A percentile compares a stretch with the other conserved stretches of the same genome.
These are phyloP conservation scores for Centropus bengalensis DNA, from an alignment of 2,113 vertebrate genomes.

Conservation along the genomic window DNA sequence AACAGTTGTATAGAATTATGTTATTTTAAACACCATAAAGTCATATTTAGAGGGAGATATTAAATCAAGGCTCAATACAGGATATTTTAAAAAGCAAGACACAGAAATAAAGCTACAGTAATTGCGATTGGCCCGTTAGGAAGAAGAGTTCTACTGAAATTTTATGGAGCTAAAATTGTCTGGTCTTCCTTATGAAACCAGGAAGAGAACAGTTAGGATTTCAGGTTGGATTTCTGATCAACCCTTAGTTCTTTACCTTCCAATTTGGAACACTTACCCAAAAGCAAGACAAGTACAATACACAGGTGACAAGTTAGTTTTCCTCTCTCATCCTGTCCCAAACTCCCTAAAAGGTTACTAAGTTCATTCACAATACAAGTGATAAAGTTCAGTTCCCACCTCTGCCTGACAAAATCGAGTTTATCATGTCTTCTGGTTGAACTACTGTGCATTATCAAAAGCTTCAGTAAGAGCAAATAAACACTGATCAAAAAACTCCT, in stretches of 20 bases:
- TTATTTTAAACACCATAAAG: background rate
- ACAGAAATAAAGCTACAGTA: background rate
- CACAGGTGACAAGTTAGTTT: background rate
- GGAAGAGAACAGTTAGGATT: background rate
- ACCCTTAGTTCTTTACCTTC: background rate
- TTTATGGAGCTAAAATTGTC: background rate
- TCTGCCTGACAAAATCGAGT: background rate
- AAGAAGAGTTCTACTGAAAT: background rate
- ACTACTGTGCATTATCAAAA: background rate
- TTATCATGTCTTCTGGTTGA: background rate
- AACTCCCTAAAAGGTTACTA: background rate
- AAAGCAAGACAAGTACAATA: background rate
- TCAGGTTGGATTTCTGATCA: background rate
- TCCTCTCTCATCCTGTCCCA: background rate
- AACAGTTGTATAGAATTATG: background rate
- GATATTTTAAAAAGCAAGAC: background rate
- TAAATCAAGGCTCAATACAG: rapidly evolving
- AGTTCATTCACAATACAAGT: background rate
- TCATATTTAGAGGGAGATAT: background rate
- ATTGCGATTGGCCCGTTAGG: background rate
- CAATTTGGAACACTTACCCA: background rate
- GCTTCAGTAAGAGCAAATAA: background rate
- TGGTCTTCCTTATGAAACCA: background rate
- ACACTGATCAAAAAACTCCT: background rate
- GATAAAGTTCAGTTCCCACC: background rate